Evolutionary conservation across 2,113 vertebrate species (phyloP), one percentile per base, ranked within the genome.

Genomic region (Pongo pygmaeus): DNA sequence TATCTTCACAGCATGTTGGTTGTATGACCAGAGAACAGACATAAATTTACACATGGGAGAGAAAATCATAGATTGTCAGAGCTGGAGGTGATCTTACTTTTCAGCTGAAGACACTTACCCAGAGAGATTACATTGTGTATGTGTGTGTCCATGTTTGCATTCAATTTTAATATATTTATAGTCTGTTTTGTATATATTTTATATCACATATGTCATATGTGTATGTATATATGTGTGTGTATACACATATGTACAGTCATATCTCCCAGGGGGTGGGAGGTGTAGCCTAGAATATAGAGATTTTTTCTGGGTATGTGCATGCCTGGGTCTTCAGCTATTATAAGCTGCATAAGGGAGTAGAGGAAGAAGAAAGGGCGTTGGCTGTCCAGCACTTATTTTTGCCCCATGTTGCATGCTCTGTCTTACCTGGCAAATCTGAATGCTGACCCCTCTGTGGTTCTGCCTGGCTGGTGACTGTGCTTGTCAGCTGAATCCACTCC

Each of bases 21-120:
- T 97, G 94, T 92, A 97, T 97, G 88, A 97, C 92, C 75, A 97
- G 84, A 94, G 91, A 80, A 88, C 46, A 96, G 93, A 92, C 91
- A 89, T 78, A 97, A 95, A 97, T 96, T 97, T 97, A 25, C 90
- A 97, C 55, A 17, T 57, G 55, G 14, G 67, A 80, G 48, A 93
- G 57, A 97, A 93, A 97, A 92, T 92, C n/a, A 89, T 81, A 92
- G 74, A 88, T 92, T 97, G 46, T 96, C 61, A 94, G 84, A 95
- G 38, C 46, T 96, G 48, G 77, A 92, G 87, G 84, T 96, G 88
- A 98, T 94, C 75, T 97, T 93, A 52, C 16, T 90, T 95, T 95
- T 87, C 84, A 95, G 80, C 84, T 94, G 52, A 92, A 95, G 80
- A 94, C 86, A 77, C 52, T 77, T 75, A 80, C 83, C 46, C n/a